phyloP scores from a whole-genome alignment of 2,797 vertebrate species.

The Siniperca scherzeri region DNA sequence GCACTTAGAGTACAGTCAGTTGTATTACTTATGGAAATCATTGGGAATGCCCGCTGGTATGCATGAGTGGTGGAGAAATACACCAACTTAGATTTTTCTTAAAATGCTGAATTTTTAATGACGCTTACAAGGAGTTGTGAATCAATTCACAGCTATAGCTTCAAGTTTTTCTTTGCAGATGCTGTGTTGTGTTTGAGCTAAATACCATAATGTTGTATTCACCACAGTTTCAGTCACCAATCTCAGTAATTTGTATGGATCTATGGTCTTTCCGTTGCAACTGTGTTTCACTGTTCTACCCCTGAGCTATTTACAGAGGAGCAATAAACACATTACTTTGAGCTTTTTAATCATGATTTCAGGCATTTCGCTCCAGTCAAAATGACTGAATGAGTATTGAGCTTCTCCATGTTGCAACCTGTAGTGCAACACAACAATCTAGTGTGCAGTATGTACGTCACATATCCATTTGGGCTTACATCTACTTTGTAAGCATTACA shows the following conservation, averaged over 20 bases:
- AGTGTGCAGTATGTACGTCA: neutral
- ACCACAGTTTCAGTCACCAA: slow-evolving; percentile 1
- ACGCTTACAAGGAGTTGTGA: slow-evolving; percentile 32
- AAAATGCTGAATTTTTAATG: slow-evolving; percentile 65
- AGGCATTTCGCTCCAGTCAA: slow-evolving; percentile 17
- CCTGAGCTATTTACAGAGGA: slow-evolving; percentile 34
- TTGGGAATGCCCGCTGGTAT: slow-evolving; percentile 52
- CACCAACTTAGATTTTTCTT: slow-evolving; percentile 59
- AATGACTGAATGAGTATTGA: slow-evolving; percentile 15
- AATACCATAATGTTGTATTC: slow-evolving; percentile 26
- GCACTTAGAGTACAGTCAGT: slow-evolving; percentile 64
- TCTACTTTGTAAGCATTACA: slow-evolving; percentile 36
- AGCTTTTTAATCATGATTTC: slow-evolving; percentile 20
- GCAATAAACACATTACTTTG: slow-evolving; percentile 1
- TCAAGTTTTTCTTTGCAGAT: slow-evolving; percentile 34
- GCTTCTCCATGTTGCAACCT: slow-evolving; percentile 31
- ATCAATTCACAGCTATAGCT: slow-evolving; percentile 50
- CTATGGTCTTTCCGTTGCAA: slow-evolving; percentile 13
- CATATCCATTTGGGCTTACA: slow-evolving; percentile 25
- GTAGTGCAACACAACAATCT: slow-evolving; percentile 19
- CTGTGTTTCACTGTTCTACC: slow-evolving; percentile 19
- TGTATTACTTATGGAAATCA: slow-evolving; percentile 72
- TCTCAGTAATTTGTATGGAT: slow-evolving; percentile 10
- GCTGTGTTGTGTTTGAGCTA: slow-evolving; percentile 32
- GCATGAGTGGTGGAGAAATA: slow-evolving; percentile 56